Percentiles rank a stretch among this genome's conserved stretches.
phyloP scores from a whole-genome alignment of 2,888 invertebrate species.

The Catocala fraxini region DNA sequence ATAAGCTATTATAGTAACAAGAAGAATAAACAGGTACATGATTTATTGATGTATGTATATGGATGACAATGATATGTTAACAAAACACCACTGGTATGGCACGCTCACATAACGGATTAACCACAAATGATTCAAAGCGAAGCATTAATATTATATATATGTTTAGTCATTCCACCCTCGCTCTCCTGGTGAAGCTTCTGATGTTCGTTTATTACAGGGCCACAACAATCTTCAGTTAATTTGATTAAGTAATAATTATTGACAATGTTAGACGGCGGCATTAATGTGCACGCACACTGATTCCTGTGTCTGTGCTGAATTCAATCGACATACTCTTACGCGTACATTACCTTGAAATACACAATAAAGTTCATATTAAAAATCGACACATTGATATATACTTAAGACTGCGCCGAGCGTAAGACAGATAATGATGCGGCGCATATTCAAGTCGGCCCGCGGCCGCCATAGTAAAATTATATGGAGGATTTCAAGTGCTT shows the following conservation, averaged over 20 bases:
- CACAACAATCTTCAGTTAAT: too few species aligned
- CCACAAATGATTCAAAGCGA: conserved; percentile 71
- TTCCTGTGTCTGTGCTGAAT: conserved; percentile 53
- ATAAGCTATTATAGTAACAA: conserved; percentile 25
- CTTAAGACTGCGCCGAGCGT: too few species aligned
- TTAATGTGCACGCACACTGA: conserved; percentile 45
- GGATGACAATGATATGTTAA: conserved; percentile 49
- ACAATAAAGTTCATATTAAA: too few species aligned
- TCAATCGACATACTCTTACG: conserved; percentile 18
- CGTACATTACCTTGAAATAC: neutral
- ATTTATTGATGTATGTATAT: conserved; percentile 38
- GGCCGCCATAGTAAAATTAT: too few species aligned
- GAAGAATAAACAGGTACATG: conserved; percentile 28
- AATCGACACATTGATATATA: too few species aligned
- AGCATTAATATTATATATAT: conserved; percentile 67
- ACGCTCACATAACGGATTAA: conserved; percentile 79
- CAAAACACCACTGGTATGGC: conserved; percentile 67
- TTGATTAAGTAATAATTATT: neutral
- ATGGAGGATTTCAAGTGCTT: too few species aligned
- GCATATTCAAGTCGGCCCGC: too few species aligned
- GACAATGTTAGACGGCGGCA: neutral
- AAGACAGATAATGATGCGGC: too few species aligned
- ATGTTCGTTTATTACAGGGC: neutral
- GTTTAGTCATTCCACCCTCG: conserved; percentile 61
- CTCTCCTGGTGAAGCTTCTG: conserved; percentile 27